These are phyloP conservation scores for Petroica traversi DNA, from an alignment of 2,113 vertebrate genomes.

Conservation along the genomic window DNA sequence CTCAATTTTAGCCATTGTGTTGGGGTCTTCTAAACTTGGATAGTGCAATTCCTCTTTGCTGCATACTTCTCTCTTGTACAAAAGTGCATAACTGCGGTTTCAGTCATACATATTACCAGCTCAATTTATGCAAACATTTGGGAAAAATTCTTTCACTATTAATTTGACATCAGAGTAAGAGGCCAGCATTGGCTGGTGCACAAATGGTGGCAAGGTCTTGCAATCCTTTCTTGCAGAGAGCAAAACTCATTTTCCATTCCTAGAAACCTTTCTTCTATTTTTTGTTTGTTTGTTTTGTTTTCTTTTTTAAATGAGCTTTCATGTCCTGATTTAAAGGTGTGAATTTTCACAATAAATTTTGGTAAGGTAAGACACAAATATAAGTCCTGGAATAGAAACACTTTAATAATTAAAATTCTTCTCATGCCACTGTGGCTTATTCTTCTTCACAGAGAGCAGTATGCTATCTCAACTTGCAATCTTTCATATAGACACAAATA, in stretches of 20 bases:
- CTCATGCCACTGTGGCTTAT: not conserved
- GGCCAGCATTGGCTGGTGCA: not conserved
- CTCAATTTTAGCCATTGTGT: not conserved
- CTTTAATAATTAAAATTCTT: not conserved
- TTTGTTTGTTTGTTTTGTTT: rapidly evolving
- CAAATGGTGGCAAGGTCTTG: not conserved
- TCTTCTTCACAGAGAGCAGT: not conserved
- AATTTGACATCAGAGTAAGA: not conserved
- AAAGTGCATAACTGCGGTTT: not conserved
- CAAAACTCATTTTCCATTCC: not conserved
- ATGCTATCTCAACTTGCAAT: not conserved
- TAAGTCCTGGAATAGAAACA: not conserved
- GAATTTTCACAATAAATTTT: not conserved
- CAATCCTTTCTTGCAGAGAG: not conserved
- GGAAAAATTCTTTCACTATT: not conserved
- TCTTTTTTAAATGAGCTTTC: not conserved
- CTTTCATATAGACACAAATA: not conserved
- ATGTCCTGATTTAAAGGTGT: not conserved
- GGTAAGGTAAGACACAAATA: not conserved
- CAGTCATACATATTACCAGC: not conserved
- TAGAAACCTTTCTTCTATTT: not conserved
- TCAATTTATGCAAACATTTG: not conserved
- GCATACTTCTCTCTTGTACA: not conserved
- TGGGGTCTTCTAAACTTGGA: not conserved
- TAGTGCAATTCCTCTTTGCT: not conserved